Conservation (phyloP, 2,888 invertebrate genomes). For the Encarsia formosa region DNA sequence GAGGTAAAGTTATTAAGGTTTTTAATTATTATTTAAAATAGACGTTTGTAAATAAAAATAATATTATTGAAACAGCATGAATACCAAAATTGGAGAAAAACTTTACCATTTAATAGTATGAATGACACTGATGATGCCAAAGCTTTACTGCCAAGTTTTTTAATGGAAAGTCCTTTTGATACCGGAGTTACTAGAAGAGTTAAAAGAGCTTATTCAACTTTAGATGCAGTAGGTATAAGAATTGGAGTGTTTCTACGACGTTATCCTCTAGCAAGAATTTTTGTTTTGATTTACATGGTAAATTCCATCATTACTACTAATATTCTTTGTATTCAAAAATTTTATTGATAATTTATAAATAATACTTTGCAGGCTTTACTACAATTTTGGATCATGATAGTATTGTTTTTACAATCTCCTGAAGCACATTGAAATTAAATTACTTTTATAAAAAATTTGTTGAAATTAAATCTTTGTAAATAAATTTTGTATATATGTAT, state of each 20-base stretch:
- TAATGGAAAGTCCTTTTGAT: conserved; percentile 73
- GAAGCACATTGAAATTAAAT: conserved; percentile 46
- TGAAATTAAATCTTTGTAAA: too few species aligned
- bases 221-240: conserved; percentile 74
- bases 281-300: conserved; percentile 81
- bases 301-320: conserved; percentile 35
- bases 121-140: conserved; percentile 68
- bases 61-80: conserved; percentile 53
- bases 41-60: background rate
- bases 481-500: too few species aligned
- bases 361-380: conserved; percentile 40
- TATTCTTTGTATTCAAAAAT: background rate
- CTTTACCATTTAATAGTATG: conserved; percentile 55
- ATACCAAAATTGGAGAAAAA: conserved; percentile 57
- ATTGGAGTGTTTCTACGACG: conserved; percentile 75
- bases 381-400: conserved; percentile 48
- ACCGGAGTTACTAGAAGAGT: conserved; percentile 70
- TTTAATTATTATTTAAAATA: conserved; percentile 4
- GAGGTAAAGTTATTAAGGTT: conserved; percentile 55
- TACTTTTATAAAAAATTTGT: too few species aligned
- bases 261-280: conserved; percentile 77
- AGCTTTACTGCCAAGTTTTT: conserved; percentile 65
- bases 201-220: conserved; percentile 70
- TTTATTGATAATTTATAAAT: background rate
- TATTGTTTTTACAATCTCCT: conserved; percentile 46